Base-by-base conservation (phyloP, 2,888 invertebrate species). In the Ariolimax columbianus region DNA sequence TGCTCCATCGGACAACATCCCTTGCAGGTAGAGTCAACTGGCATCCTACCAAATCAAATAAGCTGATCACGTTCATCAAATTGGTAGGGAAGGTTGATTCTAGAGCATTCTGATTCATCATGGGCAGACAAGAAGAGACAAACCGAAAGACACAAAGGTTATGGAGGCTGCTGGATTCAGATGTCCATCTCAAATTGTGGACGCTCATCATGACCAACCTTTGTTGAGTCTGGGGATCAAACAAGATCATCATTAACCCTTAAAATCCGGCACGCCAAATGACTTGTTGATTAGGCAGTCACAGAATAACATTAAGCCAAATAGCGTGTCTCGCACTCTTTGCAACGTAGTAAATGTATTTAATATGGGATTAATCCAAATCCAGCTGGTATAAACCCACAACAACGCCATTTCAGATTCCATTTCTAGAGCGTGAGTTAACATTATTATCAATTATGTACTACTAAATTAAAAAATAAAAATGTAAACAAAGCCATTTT, bases 121-220 rank as follows among this genome's bases (percentile, higher is more conserved):
- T 26, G 9, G 66, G 66, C 66, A 43, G 78, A 55, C 36, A 70
- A 80, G n/a, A 55, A 78, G 59, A 72, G 68, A 36, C 11, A 43
- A 63, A 68, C 59, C 77, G 47, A 83, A 77, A 83, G 83, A 77
- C 68, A 77, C 0, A 9, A 72, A 63, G 70, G 23, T 51, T 11
- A 36, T 30, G 26, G 51, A 30, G 66, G 66, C 73, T n/a, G 75
- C 30, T 47, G 26, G 19, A 51, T 85, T 89, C 89, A 92, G 82
- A 92, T 91, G 83, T 92, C 92, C 92, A 92, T 92, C 86, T 92
- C 91, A 89, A 92, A 92, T 87, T 92, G 92, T 36, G 91, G 83
- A 51, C 83, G 86, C 68, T 86, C 83, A 68, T 80, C 86, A 59
- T 86, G 83, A 23, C 85, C 85, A 77, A 77, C n/a, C 77, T 85